Percentiles rank a stretch among this genome's conserved stretches.
Conservation (phyloP, 2,888 invertebrate genomes). For the Synergus umbraculus region DNA sequence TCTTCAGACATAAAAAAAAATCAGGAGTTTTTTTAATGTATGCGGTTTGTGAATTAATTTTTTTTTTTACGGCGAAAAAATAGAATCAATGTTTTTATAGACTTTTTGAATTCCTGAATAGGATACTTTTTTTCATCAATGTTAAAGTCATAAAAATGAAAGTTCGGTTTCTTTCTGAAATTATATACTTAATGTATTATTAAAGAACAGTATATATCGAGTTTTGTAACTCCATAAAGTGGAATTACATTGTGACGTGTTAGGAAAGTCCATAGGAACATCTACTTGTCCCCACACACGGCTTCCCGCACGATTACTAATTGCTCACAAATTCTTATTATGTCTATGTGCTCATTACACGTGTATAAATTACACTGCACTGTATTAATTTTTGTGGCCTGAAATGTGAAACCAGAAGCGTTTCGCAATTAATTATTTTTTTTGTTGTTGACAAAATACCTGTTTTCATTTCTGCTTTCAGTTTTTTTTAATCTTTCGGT, state of each 20-base stretch:
- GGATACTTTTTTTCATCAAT: too few relatives aligned
- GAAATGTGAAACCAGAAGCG: not conserved
- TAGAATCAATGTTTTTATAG: not conserved
- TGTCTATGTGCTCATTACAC: not conserved
- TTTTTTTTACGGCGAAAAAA: not conserved
- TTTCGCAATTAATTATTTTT: not conserved
- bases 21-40: too few relatives aligned
- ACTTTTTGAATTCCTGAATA: not conserved
- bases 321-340: not conserved
- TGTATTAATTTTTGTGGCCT: not conserved
- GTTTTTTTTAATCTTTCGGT: not conserved
- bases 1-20: slow-evolving; percentile 23
- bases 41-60: not conserved
- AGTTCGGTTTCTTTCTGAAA: not conserved
- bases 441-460: not conserved
- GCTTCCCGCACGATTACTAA: not conserved
- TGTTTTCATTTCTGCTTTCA: not conserved
- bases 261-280: not conserved
- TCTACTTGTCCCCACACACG: slow-evolving; percentile 7
- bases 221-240: not conserved
- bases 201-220: not conserved
- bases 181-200: not conserved
- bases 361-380: not conserved
- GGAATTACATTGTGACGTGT: not conserved
- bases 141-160: not conserved